phyloP scores from a whole-genome alignment of 2,797 vertebrate genomes.

The Champsocephalus esox region DNA sequence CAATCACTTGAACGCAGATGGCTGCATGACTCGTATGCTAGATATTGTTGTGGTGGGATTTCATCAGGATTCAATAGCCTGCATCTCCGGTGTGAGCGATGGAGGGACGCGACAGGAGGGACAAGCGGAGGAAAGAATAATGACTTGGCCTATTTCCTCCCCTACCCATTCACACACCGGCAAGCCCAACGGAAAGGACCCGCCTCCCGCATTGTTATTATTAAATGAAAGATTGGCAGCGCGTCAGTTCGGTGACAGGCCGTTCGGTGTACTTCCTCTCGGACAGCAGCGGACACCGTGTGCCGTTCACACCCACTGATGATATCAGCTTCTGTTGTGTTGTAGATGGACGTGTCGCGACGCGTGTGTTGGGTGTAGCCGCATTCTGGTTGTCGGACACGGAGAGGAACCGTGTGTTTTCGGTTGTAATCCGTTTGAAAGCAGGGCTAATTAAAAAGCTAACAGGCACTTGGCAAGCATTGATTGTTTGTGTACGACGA shows the following conservation, averaged over 20 bases:
- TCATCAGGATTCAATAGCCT: constrained; percentile 78
- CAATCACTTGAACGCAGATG: constrained; percentile 41
- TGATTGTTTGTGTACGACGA: constrained; percentile 77
- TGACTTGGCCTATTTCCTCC: constrained; percentile 77
- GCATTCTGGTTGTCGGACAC: constrained; percentile 70
- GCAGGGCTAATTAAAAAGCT: constrained; percentile 77
- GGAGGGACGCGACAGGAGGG: constrained; percentile 67
- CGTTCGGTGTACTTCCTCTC: constrained; percentile 72
- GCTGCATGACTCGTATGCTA: constrained; percentile 34
- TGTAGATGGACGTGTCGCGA: constrained; percentile 66
- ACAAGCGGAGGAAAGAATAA: constrained; percentile 79
- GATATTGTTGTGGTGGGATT: constrained; percentile 64
- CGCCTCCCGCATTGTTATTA: constrained; percentile 75
- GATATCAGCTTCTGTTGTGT: constrained; percentile 66
- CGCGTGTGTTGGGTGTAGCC: constrained; percentile 53
- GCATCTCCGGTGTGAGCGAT: constrained; percentile 70
- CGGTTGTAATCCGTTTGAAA: constrained; percentile 73
- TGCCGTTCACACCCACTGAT: constrained; percentile 49
- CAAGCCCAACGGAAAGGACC: constrained; percentile 61
- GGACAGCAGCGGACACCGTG: constrained; percentile 68
- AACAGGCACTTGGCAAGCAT: constrained; percentile 75
- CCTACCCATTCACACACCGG: constrained; percentile 75
- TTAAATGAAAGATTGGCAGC: constrained; percentile 75
- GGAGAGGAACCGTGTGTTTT: constrained; percentile 69
- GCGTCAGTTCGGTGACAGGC: constrained; percentile 68